A percentile compares a stretch with the other conserved stretches of the same genome.
Conservation (phyloP, 1,140 invertebrate species). For the Drosophila pachea region DNA sequence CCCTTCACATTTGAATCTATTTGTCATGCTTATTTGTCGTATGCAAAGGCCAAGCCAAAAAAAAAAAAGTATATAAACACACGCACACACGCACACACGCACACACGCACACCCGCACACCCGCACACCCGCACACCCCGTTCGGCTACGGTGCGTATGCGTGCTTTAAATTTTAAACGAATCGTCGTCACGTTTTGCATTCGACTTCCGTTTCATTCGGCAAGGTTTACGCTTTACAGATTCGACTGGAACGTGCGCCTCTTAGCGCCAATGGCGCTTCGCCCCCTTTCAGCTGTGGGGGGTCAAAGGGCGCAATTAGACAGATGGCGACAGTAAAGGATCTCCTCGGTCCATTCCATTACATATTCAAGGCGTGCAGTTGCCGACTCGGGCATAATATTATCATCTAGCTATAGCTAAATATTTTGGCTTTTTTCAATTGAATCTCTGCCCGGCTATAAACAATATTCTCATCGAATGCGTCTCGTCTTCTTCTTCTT, state of each 20-base stretch:
- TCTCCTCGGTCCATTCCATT: too few species aligned
- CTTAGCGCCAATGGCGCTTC: conserved; percentile 22
- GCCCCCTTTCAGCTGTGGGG: conserved; percentile 9
- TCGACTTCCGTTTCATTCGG: conserved; percentile 34
- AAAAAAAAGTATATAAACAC: too few species aligned
- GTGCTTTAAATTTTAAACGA: conserved; percentile 37
- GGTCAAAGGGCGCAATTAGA: not conserved
- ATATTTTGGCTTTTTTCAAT: too few species aligned
- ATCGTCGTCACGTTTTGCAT: conserved; percentile 30
- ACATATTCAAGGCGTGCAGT: too few species aligned
- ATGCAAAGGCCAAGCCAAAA: conserved; percentile 7
- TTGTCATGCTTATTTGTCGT: conserved; percentile 37
- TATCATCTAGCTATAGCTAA: too few species aligned
- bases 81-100: not conserved
- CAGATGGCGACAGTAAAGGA: too few species aligned
- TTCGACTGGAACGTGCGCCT: conserved; percentile 27
- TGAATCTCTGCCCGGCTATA: too few species aligned
- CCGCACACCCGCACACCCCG: conserved; percentile 3
- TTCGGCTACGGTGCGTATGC: conserved; percentile 40
- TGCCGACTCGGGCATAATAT: too few species aligned
- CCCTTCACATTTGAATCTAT: conserved; percentile 37
- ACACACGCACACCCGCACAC: not conserved
- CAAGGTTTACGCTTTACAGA: conserved; percentile 27
- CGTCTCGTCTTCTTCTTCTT: too few species aligned
- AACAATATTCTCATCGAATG: too few species aligned